Evolutionary conservation across 2,113 vertebrate species (phyloP).

Genomic region (Marcusenius ussheri): DNA sequence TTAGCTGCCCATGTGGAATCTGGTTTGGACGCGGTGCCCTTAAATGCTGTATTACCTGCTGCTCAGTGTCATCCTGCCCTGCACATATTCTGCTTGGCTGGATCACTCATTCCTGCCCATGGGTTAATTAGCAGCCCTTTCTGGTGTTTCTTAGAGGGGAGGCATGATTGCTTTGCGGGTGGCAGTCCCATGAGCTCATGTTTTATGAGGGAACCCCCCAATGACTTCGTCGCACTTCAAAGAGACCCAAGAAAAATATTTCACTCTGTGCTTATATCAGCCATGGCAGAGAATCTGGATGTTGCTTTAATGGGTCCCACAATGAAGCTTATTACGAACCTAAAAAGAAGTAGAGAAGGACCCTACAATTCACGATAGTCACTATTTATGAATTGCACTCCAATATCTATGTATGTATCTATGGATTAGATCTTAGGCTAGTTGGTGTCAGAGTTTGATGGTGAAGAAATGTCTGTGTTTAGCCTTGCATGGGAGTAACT

Average conservation of each 20-base stretch:
- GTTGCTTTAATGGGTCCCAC: not conserved
- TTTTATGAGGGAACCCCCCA: not conserved
- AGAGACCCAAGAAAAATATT: not conserved
- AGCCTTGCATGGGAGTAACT: not conserved
- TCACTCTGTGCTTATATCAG: not conserved
- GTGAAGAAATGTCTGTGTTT: not conserved
- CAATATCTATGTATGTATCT: not conserved
- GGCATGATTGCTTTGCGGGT: not conserved
- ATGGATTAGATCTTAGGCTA: not conserved
- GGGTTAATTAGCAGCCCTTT: not conserved
- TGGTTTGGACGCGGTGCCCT: not conserved
- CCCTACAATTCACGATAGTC: not conserved
- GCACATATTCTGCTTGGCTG: not conserved
- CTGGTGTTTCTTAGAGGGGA: not conserved
- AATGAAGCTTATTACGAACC: not conserved
- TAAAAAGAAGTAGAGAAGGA: not conserved
- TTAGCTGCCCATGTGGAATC: not conserved
- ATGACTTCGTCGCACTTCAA: not conserved
- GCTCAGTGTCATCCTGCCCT: not conserved
- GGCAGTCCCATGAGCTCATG: not conserved
- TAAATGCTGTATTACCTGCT: not conserved
- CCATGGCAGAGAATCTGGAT: not conserved
- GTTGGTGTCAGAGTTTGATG: not conserved
- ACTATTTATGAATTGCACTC: not conserved
- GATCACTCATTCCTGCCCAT: not conserved